phyloP scores from a whole-genome alignment of 2,888 invertebrate species.

The Folsomia candida region DNA sequence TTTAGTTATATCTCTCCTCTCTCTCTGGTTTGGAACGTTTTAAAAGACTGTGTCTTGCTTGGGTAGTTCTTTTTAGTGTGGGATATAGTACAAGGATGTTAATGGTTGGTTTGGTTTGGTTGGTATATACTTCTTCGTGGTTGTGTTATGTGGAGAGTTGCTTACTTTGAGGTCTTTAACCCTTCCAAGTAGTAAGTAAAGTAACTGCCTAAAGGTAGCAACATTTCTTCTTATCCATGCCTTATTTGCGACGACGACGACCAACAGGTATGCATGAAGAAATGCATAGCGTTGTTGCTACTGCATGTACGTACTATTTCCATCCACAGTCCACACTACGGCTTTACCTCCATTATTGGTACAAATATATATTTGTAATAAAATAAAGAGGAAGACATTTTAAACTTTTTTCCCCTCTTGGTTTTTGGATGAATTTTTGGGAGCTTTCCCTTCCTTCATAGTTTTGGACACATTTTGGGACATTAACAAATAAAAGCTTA shows the following conservation, averaged over 20 bases:
- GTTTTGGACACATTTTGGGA: background rate
- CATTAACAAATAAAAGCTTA: no score
- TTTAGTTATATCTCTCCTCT: no score
- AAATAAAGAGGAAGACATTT: background rate
- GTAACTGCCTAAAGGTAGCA: background rate
- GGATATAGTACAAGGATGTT: slow-evolving; percentile 6
- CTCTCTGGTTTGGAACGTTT: background rate
- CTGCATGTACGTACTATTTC: no score
- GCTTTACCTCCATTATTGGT: no score
- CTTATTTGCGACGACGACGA: background rate
- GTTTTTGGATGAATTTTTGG: no score
- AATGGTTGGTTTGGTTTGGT: background rate
- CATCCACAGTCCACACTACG: background rate
- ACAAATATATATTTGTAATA: no score
- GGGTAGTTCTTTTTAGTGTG: background rate
- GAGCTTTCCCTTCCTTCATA: background rate
- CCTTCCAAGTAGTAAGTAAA: background rate
- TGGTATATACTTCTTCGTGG: no score
- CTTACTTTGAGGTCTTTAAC: slow-evolving; percentile 12
- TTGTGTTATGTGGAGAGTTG: background rate
- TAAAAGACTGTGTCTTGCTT: background rate
- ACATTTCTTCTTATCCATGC: background rate
- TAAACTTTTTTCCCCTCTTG: background rate
- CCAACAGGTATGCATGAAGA: background rate
- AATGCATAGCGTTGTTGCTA: no score